Percentiles rank a stretch among this genome's conserved stretches.
phyloP scores from a whole-genome alignment of 2,888 invertebrate species.

The Hirtodrosophila alboralis region DNA sequence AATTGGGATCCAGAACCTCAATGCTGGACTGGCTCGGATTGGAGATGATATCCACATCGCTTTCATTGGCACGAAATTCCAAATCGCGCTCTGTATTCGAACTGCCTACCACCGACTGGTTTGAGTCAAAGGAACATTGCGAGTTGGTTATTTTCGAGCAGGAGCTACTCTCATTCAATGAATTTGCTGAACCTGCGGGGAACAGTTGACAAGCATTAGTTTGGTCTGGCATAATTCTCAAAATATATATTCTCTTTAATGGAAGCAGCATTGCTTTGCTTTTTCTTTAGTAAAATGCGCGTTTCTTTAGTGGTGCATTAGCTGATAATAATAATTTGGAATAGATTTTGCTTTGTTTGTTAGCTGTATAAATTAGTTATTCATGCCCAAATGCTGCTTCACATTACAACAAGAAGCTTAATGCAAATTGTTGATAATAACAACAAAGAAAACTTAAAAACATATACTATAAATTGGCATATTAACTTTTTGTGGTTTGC shows the following conservation, averaged over 20 bases:
- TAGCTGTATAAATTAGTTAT: slow-evolving; percentile 14
- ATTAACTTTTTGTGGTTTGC: slow-evolving; percentile 82
- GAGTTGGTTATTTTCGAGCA: slow-evolving; percentile 84
- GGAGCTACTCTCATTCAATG: slow-evolving; percentile 84
- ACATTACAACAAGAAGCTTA: slow-evolving; percentile 45
- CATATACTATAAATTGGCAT: slow-evolving; percentile 67
- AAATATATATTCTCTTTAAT: slow-evolving; percentile 33
- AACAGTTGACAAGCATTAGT: slow-evolving; percentile 14
- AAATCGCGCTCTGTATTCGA: slow-evolving; percentile 81
- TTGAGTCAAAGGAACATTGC: slow-evolving; percentile 83
- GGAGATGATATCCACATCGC: slow-evolving; percentile 89
- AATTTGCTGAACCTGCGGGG: slow-evolving; percentile 84
- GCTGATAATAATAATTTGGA: slow-evolving; percentile 37
- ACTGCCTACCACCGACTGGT: slow-evolving; percentile 84
- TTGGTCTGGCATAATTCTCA: background rate
- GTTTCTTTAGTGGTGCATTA: slow-evolving; percentile 22
- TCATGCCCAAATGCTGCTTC: slow-evolving; percentile 66
- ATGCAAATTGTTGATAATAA: slow-evolving; percentile 43
- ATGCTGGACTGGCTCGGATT: slow-evolving; percentile 90
- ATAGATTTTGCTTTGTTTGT: slow-evolving; percentile 14
- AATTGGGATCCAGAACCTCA: slow-evolving; percentile 86
- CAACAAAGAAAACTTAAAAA: slow-evolving; percentile 20
- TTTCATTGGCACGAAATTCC: slow-evolving; percentile 84
- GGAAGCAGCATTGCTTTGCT: slow-evolving; percentile 60
- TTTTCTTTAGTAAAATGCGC: slow-evolving; percentile 27